Conservation (phyloP, 2,113 vertebrate genomes). For the Shinisaurus crocodilurus region DNA sequence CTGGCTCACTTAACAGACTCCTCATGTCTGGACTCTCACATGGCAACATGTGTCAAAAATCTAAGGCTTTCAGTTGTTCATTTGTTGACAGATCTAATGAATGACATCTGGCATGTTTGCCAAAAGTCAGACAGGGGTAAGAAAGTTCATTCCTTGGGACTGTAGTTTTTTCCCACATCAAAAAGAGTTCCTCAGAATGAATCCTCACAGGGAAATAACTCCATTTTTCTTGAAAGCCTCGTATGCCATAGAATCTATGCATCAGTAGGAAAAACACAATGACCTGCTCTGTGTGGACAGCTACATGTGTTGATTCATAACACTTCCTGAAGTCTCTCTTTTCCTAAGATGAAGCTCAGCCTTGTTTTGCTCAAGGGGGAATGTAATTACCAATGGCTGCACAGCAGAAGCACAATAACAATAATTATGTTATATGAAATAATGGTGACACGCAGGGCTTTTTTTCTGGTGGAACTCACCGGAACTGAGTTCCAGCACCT, state of each 20-base stretch:
- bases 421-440: neutral
- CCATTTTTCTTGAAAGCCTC: neutral
- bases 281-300: neutral
- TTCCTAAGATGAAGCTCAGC: neutral
- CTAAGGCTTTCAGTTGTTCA: neutral
- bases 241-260: neutral
- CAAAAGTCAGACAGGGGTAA: neutral
- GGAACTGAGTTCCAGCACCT: too few species aligned
- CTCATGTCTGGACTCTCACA: neutral
- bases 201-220: neutral
- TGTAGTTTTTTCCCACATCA: neutral
- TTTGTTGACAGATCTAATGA: accelerated
- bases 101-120: neutral
- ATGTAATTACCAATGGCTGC: neutral
- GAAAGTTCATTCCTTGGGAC: neutral
- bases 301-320: neutral
- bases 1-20: neutral
- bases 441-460: neutral
- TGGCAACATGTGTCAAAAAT: accelerated
- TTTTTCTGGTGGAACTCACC: too few species aligned
- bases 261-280: neutral
- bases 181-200: neutral
- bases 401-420: neutral
- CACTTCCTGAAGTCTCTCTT: neutral
- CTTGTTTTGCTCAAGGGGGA: neutral